A percentile compares a stretch with the other conserved stretches of the same genome.
phyloP scores from a whole-genome alignment of 2,888 invertebrate species.

The Automeris io region DNA sequence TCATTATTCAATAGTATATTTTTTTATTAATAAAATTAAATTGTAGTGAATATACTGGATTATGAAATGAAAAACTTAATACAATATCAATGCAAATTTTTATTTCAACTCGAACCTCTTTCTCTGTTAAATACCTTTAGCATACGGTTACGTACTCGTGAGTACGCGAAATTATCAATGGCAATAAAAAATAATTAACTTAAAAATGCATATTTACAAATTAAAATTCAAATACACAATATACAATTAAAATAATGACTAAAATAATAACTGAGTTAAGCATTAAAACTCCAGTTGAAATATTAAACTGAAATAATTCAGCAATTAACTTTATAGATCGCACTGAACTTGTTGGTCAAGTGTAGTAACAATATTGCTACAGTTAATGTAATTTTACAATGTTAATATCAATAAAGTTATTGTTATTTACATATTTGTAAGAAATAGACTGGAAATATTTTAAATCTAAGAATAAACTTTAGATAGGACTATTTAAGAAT shows the following conservation, averaged over 20 bases:
- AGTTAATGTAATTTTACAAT: no score
- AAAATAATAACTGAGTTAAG: slow-evolving; percentile 54
- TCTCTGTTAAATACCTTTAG: slow-evolving; percentile 65
- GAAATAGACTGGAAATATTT: no score
- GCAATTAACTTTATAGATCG: no score
- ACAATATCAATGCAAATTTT: slow-evolving; percentile 66
- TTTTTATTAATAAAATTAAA: no score
- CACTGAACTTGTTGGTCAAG: no score
- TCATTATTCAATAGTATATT: slow-evolving; percentile 45
- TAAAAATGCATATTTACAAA: slow-evolving; percentile 73
- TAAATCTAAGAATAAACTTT: no score
- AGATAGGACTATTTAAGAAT: no score
- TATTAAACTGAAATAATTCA: slow-evolving; percentile 36
- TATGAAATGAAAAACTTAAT: slow-evolving; percentile 49
- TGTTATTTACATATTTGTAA: no score
- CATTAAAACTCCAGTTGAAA: slow-evolving; percentile 45
- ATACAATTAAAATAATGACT: slow-evolving; percentile 75
- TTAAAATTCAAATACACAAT: slow-evolving; percentile 67
- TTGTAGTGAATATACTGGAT: slow-evolving; percentile 8
- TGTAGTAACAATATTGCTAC: no score
- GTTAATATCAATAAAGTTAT: no score
- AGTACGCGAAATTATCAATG: slow-evolving; percentile 66
- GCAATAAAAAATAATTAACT: slow-evolving; percentile 69
- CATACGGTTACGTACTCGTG: slow-evolving; percentile 57
- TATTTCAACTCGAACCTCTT: slow-evolving; percentile 56